Evolutionary conservation across 2,113 vertebrate species (phyloP), one percentile per base, ranked within the genome.

Genomic region (Ceyx melanurus): DNA sequence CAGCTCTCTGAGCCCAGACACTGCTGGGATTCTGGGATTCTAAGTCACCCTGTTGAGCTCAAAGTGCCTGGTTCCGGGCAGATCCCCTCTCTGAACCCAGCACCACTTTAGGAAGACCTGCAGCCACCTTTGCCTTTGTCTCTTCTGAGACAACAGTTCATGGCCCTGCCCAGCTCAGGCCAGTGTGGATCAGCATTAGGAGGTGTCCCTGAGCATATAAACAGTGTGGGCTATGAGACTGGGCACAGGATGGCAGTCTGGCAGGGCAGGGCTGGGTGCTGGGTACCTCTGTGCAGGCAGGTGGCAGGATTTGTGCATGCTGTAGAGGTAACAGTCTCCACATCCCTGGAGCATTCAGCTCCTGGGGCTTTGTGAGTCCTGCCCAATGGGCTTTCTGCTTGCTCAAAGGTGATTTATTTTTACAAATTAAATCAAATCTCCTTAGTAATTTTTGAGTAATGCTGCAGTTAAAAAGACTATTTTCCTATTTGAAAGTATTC

Each of bases 361-460:
- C 45, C 77, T 3, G 2, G 58, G 58, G 15, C 89, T 80, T 53
- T 57, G 18, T 22, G 75, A 61, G 81, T 58, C 71, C 67, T 92
- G 77, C 45, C 6, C 33, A 90, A 85, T 6, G 35, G 79, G 58
- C 50, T 94, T 94, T 90, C 65, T 67, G 68, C 86, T 90, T 74
- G 53, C 56, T 93, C 29, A 40, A 81, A 94, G 40, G 88, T 88
- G 76, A 91, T 94, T 96, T 96, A 88, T 96, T 96, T 95, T 67
- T 77, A 93, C 73, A 95, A 91, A 86, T 89, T 94, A 88, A 74
- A 86, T 84, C 1, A 95, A 95, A 94, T 92, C 86, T 70, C n/a
- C 68, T 67, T 50, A 83, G 76, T 29, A 76, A 28, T 91, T 86
- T 94, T 77, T 67, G 40, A 93, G 42, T 93, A 91, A 88, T 80